Percentiles rank a stretch among this genome's conserved stretches.
Evolutionary conservation across 2,113 vertebrate genomes (phyloP).

Genomic region (Limanda limanda): DNA sequence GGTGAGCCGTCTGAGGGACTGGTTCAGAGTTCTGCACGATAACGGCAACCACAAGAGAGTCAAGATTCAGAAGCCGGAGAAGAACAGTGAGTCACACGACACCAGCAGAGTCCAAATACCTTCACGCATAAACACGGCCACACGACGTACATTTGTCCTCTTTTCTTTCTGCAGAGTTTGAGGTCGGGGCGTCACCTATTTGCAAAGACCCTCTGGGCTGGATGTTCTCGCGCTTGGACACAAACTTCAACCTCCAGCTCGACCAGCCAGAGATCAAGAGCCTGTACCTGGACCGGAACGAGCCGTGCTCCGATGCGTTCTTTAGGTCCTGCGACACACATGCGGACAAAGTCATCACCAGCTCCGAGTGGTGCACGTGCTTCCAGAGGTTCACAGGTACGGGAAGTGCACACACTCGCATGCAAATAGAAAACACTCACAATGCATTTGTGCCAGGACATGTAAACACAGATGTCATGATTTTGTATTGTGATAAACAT

Average conservation of each 20-base stretch:
- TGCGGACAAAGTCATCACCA: slow-evolving; percentile 90
- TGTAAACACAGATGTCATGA: background rate
- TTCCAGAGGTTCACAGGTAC: slow-evolving; percentile 98
- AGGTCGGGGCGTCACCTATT: slow-evolving; percentile 90
- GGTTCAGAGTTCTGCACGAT: slow-evolving; percentile 96
- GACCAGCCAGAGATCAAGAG: slow-evolving; percentile 93
- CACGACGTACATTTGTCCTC: background rate
- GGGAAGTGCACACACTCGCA: background rate
- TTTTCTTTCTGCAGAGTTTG: slow-evolving; percentile 83
- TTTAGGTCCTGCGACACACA: slow-evolving; percentile 95
- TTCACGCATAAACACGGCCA: too few species aligned
- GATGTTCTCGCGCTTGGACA: slow-evolving; percentile 98
- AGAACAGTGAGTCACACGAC: slow-evolving; percentile 87
- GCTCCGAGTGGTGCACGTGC: slow-evolving; percentile 98
- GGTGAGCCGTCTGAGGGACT: slow-evolving; percentile 91
- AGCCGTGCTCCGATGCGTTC: slow-evolving; percentile 90
- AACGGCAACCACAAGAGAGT: slow-evolving; percentile 89
- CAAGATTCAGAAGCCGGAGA: slow-evolving; percentile 88
- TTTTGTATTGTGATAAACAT: too few species aligned
- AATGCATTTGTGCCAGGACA: background rate
- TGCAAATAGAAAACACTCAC: background rate
- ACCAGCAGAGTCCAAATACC: background rate
- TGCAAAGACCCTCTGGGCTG: slow-evolving; percentile 96
- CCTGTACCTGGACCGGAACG: slow-evolving; percentile 92
- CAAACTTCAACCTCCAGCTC: slow-evolving; percentile 92